Evolutionary conservation across 1,140 invertebrate species (phyloP), one percentile per base, ranked within the genome.

Genomic region (Zelostemma sp.): DNA sequence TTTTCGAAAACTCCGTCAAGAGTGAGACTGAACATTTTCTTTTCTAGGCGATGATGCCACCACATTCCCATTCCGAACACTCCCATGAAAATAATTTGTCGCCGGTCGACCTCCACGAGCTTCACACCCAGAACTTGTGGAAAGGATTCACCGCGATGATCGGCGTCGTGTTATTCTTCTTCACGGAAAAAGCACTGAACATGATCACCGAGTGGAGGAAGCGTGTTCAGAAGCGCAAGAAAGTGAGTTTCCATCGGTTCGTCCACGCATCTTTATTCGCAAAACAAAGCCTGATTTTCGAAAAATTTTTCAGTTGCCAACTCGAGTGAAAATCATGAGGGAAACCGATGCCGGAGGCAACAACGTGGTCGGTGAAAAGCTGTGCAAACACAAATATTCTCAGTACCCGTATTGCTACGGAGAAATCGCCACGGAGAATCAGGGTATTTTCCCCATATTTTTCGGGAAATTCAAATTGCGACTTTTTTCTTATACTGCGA

Each of bases 161-260:
- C 16, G 93, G 93, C 12, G 88, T 97, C n/a, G 91, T 93, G 1
- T 88, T 95, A 77, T 97, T 97, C 82, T 97, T 96, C 80, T 89
- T 95, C 53, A 93, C 91, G 6, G 95, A 97, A 79, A 93, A 93
- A 79, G 88, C 92, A 1, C 83, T 97, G 16, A 93, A 91, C 3
- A 87, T 95, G 66, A 87, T 92, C n/a, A 89, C 91, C 0, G 93
- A 94, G 77, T 94, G 92, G 91, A 86, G 91, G 21, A 93, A 93
- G 74, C 84, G 86, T 46, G 85, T 86, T 18, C 87, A 89, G 65
- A 87, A 88, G 77, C 88, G 88, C 54, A 87, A 79, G 46, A 86
- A 87, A 75, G 86, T 87, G 68, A 73, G 48, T 73, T 18, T 12
- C 6, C 16, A 3, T 21, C 45, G 16, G 6, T 31, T 25, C 21